Conservation (phyloP, 2,888 invertebrate species). For the Colletes collaris region DNA sequence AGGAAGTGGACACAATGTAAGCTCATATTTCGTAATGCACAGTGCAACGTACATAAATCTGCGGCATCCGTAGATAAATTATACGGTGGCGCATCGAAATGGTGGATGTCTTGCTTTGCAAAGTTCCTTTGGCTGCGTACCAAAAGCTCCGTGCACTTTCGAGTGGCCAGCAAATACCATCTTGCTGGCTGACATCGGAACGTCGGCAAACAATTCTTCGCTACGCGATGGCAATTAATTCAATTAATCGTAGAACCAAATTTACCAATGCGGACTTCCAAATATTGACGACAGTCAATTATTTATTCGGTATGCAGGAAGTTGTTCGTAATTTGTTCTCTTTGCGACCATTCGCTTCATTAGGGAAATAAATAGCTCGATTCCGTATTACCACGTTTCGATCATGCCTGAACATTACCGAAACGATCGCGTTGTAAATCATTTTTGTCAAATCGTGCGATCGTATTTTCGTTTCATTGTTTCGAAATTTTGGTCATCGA, state of each 20-base stretch:
- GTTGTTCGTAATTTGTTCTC: conserved; percentile 4
- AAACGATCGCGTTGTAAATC: no score
- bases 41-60: conserved; percentile 34
- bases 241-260: conserved; percentile 18
- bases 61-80: conserved; percentile 42
- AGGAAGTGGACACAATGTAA: conserved; percentile 19
- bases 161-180: conserved; percentile 49
- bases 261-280: background rate
- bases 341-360: conserved; percentile 24
- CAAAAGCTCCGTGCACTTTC: conserved; percentile 41
- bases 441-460: no score
- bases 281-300: conserved; percentile 28
- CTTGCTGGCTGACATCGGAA: conserved; percentile 8
- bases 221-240: background rate
- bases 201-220: conserved; percentile 7
- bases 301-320: conserved; percentile 12
- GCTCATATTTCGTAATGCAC: conserved; percentile 33
- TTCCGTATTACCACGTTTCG: background rate
- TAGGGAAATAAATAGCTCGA: conserved; percentile 15
- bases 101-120: conserved; percentile 35
- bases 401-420: no score
- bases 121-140: conserved; percentile 40
- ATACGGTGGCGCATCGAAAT: conserved; percentile 24
- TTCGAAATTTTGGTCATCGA: no score
- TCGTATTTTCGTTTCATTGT: no score